Evolutionary conservation across 2,888 invertebrate species (phyloP).

Genomic region (Neria commutata): DNA sequence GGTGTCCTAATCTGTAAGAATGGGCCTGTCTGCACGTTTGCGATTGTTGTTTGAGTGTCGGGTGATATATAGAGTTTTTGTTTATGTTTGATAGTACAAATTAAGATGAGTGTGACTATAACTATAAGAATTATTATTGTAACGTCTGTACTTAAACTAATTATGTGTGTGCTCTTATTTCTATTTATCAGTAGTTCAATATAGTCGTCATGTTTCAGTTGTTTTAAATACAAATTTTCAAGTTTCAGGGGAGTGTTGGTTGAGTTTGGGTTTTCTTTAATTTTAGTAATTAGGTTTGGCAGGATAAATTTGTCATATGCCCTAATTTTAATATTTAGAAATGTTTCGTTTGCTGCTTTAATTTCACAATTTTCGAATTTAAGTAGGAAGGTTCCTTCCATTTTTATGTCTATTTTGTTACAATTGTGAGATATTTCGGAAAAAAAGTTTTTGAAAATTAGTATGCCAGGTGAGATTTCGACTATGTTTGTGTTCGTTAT

Average conservation of each 20-base stretch:
- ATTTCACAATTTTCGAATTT: constrained; percentile 27
- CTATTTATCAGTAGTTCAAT: too few relatives aligned
- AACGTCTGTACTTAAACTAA: too few relatives aligned
- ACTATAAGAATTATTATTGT: too few relatives aligned
- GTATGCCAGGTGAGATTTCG: constrained; percentile 23
- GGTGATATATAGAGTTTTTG: too few relatives aligned
- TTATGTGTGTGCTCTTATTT: too few relatives aligned
- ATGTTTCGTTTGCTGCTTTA: constrained; percentile 15
- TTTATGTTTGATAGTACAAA: too few relatives aligned
- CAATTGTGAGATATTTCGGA: constrained; percentile 19
- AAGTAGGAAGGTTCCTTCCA: constrained; percentile 18
- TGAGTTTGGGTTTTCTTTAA: constrained; percentile 21
- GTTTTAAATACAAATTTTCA: constrained; percentile 15
- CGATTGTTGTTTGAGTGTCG: too few relatives aligned
- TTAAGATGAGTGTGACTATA: too few relatives aligned
- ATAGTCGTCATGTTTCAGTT: too few relatives aligned
- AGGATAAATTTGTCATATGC: constrained; percentile 19
- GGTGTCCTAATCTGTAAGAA: too few relatives aligned
- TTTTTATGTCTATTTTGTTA: constrained; percentile 20
- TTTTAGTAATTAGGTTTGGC: constrained; percentile 22
- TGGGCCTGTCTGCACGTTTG: too few relatives aligned
- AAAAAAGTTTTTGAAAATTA: constrained; percentile 22
- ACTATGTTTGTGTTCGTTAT: constrained; percentile 8
- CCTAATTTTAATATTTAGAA: constrained; percentile 22
- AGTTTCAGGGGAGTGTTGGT: constrained; percentile 15